phyloP scores from a whole-genome alignment of 2,113 vertebrate species.

The Columbina picui region DNA sequence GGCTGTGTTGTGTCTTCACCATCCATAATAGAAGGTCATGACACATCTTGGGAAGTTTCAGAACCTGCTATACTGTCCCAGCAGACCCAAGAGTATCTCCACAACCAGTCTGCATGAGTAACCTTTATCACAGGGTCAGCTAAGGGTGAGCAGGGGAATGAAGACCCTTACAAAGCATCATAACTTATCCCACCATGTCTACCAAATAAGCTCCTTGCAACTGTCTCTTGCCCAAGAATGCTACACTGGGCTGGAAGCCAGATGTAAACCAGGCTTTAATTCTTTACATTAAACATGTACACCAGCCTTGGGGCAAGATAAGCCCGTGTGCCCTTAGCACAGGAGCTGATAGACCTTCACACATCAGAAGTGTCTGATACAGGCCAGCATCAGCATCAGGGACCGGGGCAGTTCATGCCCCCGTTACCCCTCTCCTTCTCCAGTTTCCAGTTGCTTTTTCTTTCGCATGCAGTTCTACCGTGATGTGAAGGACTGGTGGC shows the following conservation, averaged over 20 bases:
- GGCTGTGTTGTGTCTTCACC: background rate
- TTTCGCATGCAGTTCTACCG: slow-evolving; percentile 81
- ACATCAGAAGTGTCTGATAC: accelerated
- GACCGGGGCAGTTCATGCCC: too few relatives aligned
- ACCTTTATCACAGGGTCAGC: background rate
- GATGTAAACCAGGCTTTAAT: background rate
- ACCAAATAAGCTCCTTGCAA: background rate
- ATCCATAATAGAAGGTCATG: background rate
- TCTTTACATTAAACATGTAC: accelerated
- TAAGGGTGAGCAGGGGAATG: background rate
- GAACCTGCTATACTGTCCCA: background rate
- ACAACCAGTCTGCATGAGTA: background rate
- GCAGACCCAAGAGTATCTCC: background rate
- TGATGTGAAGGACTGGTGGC: slow-evolving; percentile 90
- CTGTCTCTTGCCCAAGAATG: background rate
- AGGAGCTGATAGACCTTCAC: background rate
- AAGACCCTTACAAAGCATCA: too few relatives aligned
- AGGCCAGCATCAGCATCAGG: background rate
- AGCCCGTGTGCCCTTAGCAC: background rate
- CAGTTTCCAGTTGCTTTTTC: background rate
- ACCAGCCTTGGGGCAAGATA: too few relatives aligned
- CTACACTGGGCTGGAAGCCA: background rate
- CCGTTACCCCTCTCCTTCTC: accelerated
- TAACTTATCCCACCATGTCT: background rate
- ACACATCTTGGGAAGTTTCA: background rate